A percentile compares a stretch with the other conserved stretches of the same genome.
Evolutionary conservation across 30 jellyfish, hydroid and myxozoan genomes (phyloP).

Genomic region (Hydra vulgaris): DNA sequence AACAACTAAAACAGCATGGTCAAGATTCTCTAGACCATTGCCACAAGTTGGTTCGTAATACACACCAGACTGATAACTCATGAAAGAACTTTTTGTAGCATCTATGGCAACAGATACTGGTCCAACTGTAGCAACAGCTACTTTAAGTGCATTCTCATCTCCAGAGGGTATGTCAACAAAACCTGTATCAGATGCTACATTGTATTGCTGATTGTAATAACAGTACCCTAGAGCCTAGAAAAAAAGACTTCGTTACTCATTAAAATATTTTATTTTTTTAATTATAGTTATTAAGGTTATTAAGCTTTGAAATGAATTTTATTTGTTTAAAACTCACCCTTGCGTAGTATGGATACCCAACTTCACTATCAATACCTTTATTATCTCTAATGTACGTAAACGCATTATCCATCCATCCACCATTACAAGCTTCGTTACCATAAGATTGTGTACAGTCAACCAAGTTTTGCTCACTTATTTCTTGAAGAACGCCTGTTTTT

Average conservation of each 20-base stretch:
- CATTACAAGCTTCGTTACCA: conserved; percentile 89
- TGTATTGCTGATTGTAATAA: conserved; percentile 59
- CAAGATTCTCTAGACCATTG: conserved; percentile 48
- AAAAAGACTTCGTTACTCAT: not conserved
- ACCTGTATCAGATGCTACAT: conserved; percentile 72
- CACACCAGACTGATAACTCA: conserved; percentile 69
- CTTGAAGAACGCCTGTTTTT: conserved; percentile 63
- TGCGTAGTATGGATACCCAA: conserved; percentile 86
- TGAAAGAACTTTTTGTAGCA: conserved; percentile 87
- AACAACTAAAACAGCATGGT: conserved; percentile 98
- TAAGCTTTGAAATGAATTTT: not conserved
- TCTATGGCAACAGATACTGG: conserved; percentile 98
- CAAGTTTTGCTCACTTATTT: conserved; percentile 86
- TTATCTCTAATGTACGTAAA: conserved; percentile 74
- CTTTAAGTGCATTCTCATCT: conserved; percentile 74
- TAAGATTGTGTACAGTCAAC: conserved; percentile 72
- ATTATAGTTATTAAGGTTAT: not conserved
- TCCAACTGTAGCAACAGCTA: conserved; percentile 92
- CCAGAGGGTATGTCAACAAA: conserved; percentile 84
- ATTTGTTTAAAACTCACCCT: conserved; percentile 38
- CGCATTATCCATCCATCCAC: conserved; percentile 97
- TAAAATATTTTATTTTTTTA: not conserved
- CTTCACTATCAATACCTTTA: conserved; percentile 90
- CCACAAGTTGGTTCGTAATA: conserved; percentile 93
- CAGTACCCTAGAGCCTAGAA: conserved; percentile 88